Conservation (phyloP, 2,797 vertebrate genomes). For the Semaprochilodus insignis region DNA sequence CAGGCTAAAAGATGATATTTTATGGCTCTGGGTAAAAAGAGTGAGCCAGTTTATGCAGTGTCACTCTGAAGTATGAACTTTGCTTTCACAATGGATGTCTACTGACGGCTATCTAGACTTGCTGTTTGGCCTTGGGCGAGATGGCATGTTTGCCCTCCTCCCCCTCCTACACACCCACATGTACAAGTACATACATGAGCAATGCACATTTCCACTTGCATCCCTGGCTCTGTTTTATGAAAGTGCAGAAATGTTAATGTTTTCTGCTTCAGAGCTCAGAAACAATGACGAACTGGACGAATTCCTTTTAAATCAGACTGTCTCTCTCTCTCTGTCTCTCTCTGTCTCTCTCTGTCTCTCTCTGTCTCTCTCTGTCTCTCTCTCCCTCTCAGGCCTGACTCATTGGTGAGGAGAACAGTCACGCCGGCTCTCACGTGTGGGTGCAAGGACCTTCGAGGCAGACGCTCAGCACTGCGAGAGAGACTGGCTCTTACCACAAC, state of each 20-base stretch:
- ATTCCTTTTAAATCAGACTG: constrained; percentile 53
- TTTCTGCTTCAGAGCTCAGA: constrained; percentile 68
- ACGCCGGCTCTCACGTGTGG: not conserved
- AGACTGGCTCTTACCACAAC: not conserved
- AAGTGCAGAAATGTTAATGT: constrained; percentile 62
- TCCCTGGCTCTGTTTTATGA: constrained; percentile 57
- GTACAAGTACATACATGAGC: not conserved
- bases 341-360: constrained; percentile 16
- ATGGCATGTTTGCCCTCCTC: constrained; percentile 17
- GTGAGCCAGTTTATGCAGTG: not conserved
- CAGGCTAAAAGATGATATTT: not conserved
- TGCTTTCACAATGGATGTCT: constrained; percentile 12
- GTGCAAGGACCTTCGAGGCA: constrained; percentile 16
- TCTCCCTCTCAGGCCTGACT: constrained; percentile 43
- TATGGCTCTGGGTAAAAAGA: not conserved
- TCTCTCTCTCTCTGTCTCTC: constrained; percentile 37
- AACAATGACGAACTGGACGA: constrained; percentile 67
- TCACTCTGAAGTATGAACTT: not conserved
- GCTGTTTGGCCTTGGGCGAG: constrained; percentile 25
- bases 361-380: constrained; percentile 25
- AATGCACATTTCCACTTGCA: constrained; percentile 62
- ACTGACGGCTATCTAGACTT: constrained; percentile 17
- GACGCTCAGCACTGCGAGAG: constrained; percentile 16
- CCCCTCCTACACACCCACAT: not conserved
- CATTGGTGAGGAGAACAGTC: constrained; percentile 46